Base-by-base conservation (phyloP, 1,140 invertebrate genomes). In the Drosophila mauritiana region DNA sequence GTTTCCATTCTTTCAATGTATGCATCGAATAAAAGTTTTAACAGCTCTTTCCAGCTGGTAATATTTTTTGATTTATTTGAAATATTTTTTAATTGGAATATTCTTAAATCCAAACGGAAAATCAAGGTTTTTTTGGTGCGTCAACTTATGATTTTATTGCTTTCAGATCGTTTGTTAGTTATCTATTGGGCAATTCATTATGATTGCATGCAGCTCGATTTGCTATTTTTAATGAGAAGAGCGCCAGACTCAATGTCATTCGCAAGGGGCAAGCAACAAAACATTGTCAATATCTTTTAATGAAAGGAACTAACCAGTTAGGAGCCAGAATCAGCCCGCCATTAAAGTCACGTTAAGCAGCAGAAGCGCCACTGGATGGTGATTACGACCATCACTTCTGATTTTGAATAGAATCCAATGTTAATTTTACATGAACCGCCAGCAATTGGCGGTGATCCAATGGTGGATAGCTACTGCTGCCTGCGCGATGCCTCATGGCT, bases 271-370 rank as follows among this genome's bases (percentile, higher is more conserved):
- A 27, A 31, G 31, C n/a, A 17, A 10, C n/a, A 25, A 63, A 64
- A 46, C 64, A 61, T 53, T 64, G 55, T 61, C 51, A 74, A 55
- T 63, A 49, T 48, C 53, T 54, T 52, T 43, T 57, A 72, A 64
- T 20, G 52, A 59, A 57, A 69, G 70, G 54, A 52, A 61, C 48
- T 52, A 52, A 39, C 42, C 55, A 58, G 51, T 49, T 49, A 58
- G 62, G 65, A 78, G 64, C 46, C 57, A 88, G 78, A 86, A 78
- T 56, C 57, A 64, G 69, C 22, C 63, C 52, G 75, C 62, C 57
- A 88, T 88, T 88, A 88, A 88, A 88, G 88, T 79, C 83, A 80
- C 83, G 84, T 89, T 88, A 78, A 63, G 64, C 73, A 64, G 61
- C 78, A 86, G 80, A 80, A 78, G 84, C 69, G 64, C 65, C 59